Evolutionary conservation across 2,888 invertebrate species (phyloP).

Genomic region (Clusia tigrina): DNA sequence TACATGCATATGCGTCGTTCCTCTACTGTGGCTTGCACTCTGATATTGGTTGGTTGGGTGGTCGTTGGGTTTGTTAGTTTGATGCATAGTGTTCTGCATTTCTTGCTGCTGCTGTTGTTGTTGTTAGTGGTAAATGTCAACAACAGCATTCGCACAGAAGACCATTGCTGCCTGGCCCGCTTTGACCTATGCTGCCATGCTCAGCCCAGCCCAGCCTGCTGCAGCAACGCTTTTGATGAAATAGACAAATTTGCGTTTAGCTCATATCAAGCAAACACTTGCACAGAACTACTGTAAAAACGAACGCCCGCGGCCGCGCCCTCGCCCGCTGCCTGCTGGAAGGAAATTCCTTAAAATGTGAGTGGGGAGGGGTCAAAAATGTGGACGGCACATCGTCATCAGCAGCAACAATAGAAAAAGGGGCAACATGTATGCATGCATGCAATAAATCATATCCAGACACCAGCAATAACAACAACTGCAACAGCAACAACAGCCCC

Average conservation of each 20-base stretch:
- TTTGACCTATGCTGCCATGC: no score
- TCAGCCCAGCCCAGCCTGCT: no score
- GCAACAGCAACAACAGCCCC: constrained; percentile 14
- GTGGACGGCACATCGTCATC: background rate
- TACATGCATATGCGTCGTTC: background rate
- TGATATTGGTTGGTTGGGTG: background rate
- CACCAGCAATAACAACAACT: constrained; percentile 46
- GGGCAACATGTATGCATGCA: constrained; percentile 39
- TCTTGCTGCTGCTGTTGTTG: constrained; percentile 8
- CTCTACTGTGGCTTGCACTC: background rate
- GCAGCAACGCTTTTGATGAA: constrained; percentile 50
- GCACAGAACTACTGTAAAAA: background rate
- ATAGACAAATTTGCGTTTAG: constrained; percentile 61
- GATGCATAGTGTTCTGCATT: background rate
- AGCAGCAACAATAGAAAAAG: background rate
- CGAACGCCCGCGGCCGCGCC: constrained; percentile 13
- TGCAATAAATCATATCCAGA: constrained; percentile 55
- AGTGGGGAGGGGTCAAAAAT: background rate
- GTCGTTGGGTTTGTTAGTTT: background rate
- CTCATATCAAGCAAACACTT: constrained; percentile 43
- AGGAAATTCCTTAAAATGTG: no score
- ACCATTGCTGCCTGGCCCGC: no score
- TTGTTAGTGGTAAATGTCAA: constrained; percentile 48
- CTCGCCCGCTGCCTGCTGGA: no score
- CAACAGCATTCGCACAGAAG: constrained; percentile 42